Conservation (phyloP, 2,888 invertebrate species). For the Synanthedon myopaeformis region DNA sequence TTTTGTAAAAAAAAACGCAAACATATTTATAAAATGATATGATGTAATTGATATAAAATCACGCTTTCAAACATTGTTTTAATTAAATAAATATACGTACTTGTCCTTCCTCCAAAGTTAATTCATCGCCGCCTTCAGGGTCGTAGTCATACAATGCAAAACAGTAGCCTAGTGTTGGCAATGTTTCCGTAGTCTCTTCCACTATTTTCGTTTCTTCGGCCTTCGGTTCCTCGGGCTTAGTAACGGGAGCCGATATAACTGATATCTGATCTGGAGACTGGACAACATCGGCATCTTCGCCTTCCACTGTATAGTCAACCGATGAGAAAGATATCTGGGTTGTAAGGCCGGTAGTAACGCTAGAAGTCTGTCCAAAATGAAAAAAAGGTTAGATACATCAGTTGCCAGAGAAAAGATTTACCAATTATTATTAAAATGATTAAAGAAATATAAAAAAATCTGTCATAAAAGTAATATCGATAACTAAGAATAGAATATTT, state of each 20-base stretch:
- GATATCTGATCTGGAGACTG: constrained; percentile 80
- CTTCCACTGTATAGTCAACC: constrained; percentile 92
- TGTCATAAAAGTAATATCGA: too few relatives aligned
- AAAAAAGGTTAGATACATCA: too few relatives aligned
- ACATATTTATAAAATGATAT: not conserved
- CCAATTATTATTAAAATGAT: too few relatives aligned
- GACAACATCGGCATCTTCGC: constrained; percentile 78
- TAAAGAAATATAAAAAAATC: too few relatives aligned
- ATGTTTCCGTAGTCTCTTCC: constrained; percentile 14
- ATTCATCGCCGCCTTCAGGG: constrained; percentile 88
- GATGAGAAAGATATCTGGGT: constrained; percentile 93
- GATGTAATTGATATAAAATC: not conserved
- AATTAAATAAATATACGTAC: constrained; percentile 31
- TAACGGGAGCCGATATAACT: constrained; percentile 72
- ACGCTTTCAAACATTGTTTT: not conserved
- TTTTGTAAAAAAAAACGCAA: too few relatives aligned
- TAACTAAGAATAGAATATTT: too few relatives aligned
- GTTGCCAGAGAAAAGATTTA: too few relatives aligned
- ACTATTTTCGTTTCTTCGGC: constrained; percentile 13
- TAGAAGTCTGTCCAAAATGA: constrained; percentile 28
- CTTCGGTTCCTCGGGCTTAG: constrained; percentile 48
- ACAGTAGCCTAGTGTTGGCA: constrained; percentile 72
- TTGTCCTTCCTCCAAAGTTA: constrained; percentile 92
- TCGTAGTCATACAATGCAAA: constrained; percentile 95
- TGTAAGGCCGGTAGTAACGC: constrained; percentile 72